Conservation (phyloP, 2,113 vertebrate species). For the Mormoops blainvillei region DNA sequence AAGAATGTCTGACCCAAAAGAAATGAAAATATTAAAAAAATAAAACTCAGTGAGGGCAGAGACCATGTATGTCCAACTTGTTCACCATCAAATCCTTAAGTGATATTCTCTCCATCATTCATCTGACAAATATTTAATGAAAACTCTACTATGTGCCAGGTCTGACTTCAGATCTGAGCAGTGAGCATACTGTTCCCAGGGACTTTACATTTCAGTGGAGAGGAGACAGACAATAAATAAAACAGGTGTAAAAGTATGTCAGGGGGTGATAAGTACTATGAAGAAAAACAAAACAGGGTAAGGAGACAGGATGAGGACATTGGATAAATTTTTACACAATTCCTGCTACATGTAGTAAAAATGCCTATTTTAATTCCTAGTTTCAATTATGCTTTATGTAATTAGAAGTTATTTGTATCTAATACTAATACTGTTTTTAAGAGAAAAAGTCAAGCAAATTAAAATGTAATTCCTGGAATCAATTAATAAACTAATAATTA, state of each 20-base stretch:
- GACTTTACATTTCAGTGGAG: neutral
- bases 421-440: neutral
- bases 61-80: neutral
- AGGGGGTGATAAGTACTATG: neutral
- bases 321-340: neutral
- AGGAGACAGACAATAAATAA: neutral
- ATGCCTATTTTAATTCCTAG: neutral
- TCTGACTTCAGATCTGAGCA: neutral
- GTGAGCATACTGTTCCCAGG: neutral
- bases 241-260: neutral
- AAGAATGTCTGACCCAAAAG: neutral
- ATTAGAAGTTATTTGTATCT: neutral
- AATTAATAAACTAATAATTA: neutral
- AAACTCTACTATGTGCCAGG: neutral
- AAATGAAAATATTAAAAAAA: neutral
- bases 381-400: neutral
- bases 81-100: neutral
- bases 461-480: constrained; percentile 5
- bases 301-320: neutral
- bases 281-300: neutral
- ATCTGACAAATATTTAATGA: neutral
- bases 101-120: neutral
- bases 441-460: constrained; percentile 7
- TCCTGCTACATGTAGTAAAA: constrained; percentile 5
- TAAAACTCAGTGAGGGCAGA: neutral